Conservation (phyloP, 2,888 invertebrate genomes). For the Norana najaformis region DNA sequence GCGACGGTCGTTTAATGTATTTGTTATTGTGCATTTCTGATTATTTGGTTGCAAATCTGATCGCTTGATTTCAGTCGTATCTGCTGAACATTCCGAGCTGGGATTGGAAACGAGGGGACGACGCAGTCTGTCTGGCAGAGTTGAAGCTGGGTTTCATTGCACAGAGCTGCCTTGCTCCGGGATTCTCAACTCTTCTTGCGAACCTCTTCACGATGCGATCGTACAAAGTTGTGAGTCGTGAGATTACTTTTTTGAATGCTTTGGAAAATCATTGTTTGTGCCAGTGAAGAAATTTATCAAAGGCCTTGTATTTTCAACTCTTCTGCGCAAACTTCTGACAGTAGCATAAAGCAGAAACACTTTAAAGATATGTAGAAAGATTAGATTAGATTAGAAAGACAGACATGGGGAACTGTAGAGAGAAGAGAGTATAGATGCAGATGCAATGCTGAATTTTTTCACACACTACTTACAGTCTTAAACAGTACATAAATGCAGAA, state of each 20-base stretch:
- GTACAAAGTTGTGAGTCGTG: slow-evolving; percentile 63
- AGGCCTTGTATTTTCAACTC: background rate
- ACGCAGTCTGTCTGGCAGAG: background rate
- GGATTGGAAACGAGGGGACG: background rate
- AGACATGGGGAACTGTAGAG: too few relatives aligned
- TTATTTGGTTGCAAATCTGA: too few relatives aligned
- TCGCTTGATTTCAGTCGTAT: slow-evolving; percentile 77
- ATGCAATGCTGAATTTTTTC: too few relatives aligned
- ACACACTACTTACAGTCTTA: too few relatives aligned
- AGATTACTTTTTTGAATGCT: background rate
- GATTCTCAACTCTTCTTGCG: slow-evolving; percentile 99
- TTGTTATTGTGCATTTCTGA: too few relatives aligned
- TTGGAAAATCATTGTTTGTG: too few relatives aligned
- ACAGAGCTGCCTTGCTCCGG: slow-evolving; percentile 59
- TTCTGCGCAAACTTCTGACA: too few relatives aligned
- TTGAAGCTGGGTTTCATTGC: background rate
- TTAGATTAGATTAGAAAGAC: too few relatives aligned
- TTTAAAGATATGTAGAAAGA: too few relatives aligned
- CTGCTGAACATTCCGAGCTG: slow-evolving; percentile 91
- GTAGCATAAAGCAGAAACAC: too few relatives aligned
- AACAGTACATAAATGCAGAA: background rate
- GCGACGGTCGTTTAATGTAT: too few relatives aligned
- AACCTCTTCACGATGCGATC: slow-evolving; percentile 98
- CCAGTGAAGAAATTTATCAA: background rate
- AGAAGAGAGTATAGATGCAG: too few relatives aligned